A percentile compares a stretch with the other conserved stretches of the same genome.
phyloP scores from a whole-genome alignment of 2,888 invertebrate genomes.

The Pseudanteris insignis region DNA sequence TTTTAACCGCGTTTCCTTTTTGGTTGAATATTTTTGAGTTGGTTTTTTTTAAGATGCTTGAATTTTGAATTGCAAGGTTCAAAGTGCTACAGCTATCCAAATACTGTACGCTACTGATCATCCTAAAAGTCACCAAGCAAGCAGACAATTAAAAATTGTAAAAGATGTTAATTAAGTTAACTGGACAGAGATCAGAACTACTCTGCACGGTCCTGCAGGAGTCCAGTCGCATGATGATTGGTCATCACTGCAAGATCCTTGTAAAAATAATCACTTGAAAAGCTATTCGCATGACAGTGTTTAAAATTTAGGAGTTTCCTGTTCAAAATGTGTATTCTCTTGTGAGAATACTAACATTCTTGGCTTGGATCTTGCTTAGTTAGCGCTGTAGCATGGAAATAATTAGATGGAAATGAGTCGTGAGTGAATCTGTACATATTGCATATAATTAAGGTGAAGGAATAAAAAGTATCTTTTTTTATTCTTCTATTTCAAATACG shows the following conservation, averaged over 20 bases:
- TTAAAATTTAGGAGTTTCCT: too few species aligned
- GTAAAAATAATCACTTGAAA: conserved; percentile 20
- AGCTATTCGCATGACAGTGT: conserved; percentile 54
- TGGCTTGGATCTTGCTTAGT: conserved; percentile 50
- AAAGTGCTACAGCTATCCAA: too few species aligned
- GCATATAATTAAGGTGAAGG: too few species aligned
- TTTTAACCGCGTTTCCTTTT: too few species aligned
- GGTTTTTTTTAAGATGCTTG: neutral
- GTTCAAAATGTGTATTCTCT: too few species aligned
- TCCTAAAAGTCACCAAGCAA: conserved; percentile 16
- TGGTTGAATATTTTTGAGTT: neutral
- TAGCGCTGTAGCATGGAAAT: conserved; percentile 41
- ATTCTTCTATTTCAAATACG: too few species aligned
- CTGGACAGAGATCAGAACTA: conserved; percentile 40
- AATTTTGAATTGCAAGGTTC: neutral
- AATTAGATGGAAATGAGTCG: conserved; percentile 21
- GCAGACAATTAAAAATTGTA: conserved; percentile 18
- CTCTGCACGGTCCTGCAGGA: conserved; percentile 56
- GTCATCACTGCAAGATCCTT: conserved; percentile 55
- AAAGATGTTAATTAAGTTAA: conserved; percentile 15
- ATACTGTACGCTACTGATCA: conserved; percentile 24
- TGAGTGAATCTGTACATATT: neutral
- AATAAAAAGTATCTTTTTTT: too few species aligned
- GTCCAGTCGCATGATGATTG: conserved; percentile 60
- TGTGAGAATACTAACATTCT: conserved; percentile 26